phyloP scores from a whole-genome alignment of 2,113 vertebrate species.

The Fulica atra region DNA sequence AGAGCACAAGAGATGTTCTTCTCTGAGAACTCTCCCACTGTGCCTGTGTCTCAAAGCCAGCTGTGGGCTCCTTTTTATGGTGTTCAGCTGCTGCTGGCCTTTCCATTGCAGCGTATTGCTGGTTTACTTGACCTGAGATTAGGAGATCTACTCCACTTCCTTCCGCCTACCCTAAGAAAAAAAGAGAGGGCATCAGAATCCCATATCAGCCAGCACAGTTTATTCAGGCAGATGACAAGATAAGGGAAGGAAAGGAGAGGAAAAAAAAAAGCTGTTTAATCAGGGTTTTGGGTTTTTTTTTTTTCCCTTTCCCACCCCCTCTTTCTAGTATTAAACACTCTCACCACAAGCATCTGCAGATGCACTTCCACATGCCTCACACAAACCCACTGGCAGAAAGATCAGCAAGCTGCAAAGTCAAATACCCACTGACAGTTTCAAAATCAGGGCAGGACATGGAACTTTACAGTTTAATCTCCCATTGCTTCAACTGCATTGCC shows the following conservation, averaged over 20 bases:
- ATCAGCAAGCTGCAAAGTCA: background rate
- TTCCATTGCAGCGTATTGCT: conserved; percentile 16
- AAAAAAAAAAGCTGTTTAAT: background rate
- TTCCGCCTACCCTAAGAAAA: background rate
- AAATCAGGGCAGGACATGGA: background rate
- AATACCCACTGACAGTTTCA: background rate
- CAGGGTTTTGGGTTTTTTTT: no score
- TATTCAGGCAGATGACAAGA: background rate
- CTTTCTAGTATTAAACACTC: background rate
- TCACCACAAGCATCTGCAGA: background rate
- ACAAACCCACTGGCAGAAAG: background rate
- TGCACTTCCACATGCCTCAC: background rate
- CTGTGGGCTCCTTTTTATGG: conserved; percentile 36
- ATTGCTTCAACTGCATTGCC: background rate
- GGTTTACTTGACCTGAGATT: background rate
- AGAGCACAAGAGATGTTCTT: background rate
- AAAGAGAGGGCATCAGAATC: background rate
- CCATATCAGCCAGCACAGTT: background rate
- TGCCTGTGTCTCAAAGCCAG: background rate
- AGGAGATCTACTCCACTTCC: conserved; percentile 56
- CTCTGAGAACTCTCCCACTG: background rate
- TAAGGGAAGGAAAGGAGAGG: background rate
- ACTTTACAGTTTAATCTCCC: background rate
- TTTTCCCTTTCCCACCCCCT: background rate
- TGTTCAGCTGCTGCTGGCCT: background rate